Percentiles rank a stretch among this genome's conserved stretches.
phyloP scores from a whole-genome alignment of 2,113 vertebrate species.

The Cyrtonyx montezumae region DNA sequence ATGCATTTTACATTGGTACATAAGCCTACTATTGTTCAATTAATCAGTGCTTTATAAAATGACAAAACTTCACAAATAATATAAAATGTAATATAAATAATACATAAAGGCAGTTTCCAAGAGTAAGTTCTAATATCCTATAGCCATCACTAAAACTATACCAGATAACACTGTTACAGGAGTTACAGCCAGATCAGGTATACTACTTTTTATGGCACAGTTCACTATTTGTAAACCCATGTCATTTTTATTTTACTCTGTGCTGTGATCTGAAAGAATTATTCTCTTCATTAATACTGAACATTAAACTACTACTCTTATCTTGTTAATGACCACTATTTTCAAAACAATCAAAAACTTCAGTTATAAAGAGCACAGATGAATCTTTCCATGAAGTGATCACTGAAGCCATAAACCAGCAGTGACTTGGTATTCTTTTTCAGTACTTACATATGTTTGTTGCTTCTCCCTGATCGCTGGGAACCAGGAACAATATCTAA shows the following conservation, averaged over 20 bases:
- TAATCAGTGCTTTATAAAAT: not conserved
- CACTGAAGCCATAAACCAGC: not conserved
- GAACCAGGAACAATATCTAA: constrained; percentile 81
- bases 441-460: constrained; percentile 80
- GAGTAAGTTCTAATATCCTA: not conserved
- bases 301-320: not conserved
- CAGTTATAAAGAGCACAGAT: not conserved
- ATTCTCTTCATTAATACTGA: not conserved
- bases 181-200: not conserved
- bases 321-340: not conserved
- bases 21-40: not conserved
- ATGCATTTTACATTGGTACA: not conserved
- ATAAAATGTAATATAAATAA: too few species aligned
- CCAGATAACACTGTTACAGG: not conserved
- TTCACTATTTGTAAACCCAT: not conserved
- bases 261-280: not conserved
- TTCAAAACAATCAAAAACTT: not conserved
- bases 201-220: not conserved
- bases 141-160: not conserved
- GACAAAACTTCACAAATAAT: not conserved
- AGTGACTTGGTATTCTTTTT: not conserved
- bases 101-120: not conserved
- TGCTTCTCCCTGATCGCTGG: constrained; percentile 70
- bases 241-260: not conserved
- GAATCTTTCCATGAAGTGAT: not conserved